A percentile compares a stretch with the other conserved stretches of the same genome.
These are phyloP conservation scores for Cottoperca gobio DNA, from an alignment of 2,797 vertebrate genomes.

Conservation along the genomic window DNA sequence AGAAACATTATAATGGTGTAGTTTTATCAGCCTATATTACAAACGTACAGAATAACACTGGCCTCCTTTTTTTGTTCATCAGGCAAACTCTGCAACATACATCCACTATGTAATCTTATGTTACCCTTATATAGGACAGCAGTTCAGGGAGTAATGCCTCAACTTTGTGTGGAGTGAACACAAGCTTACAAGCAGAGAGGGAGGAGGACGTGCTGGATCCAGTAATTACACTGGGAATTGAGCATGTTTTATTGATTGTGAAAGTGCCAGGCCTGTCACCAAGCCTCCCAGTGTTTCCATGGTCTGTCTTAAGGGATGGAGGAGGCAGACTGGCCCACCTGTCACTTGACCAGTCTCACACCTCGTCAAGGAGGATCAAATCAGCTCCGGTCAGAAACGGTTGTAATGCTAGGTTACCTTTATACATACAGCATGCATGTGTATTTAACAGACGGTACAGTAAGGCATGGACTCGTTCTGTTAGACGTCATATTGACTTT, in stretches of 20 bases:
- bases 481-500: slow-evolving; percentile 75
- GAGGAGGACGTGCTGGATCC: slow-evolving; percentile 63
- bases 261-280: slow-evolving; percentile 79
- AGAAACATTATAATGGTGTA: background rate
- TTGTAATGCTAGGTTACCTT: slow-evolving; percentile 7
- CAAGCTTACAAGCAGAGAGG: slow-evolving; percentile 32
- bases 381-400: slow-evolving; percentile 14
- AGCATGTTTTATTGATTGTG: slow-evolving; percentile 85
- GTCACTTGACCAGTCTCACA: slow-evolving; percentile 59
- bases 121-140: slow-evolving; percentile 62
- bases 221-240: slow-evolving; percentile 82
- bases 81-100: slow-evolving; percentile 34
- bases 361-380: slow-evolving; percentile 34
- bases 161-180: slow-evolving; percentile 56
- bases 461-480: slow-evolving; percentile 44
- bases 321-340: slow-evolving; percentile 47
- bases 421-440: background rate
- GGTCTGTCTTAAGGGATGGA: slow-evolving; percentile 58
- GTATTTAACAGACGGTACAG: slow-evolving; percentile 39
- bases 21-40: background rate
- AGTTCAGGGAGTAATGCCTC: slow-evolving; percentile 62
- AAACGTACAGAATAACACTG: slow-evolving; percentile 7
- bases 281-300: slow-evolving; percentile 66
- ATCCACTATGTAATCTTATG: slow-evolving; percentile 35
- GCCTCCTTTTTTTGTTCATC: slow-evolving; percentile 42